A percentile compares a stretch with the other conserved stretches of the same genome.
phyloP scores from a whole-genome alignment of 2,113 vertebrate species.

The Cyprinodon variegatus region DNA sequence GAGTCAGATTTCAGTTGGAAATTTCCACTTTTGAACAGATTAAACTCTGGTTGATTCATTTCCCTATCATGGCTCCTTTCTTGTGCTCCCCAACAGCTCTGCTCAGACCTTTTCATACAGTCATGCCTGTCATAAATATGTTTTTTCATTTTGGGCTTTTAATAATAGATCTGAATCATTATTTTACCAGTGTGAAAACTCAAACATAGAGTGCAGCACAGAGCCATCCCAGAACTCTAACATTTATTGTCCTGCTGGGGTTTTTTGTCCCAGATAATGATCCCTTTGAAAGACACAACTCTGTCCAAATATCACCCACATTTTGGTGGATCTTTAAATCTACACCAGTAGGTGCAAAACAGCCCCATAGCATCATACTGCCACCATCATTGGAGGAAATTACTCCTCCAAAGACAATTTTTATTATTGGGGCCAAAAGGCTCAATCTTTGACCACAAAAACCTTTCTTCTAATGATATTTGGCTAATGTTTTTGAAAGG shows the following conservation, averaged over 20 bases:
- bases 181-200: accelerated
- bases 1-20: neutral
- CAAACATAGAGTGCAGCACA: neutral
- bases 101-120: neutral
- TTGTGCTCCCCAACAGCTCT: neutral
- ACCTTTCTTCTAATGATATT: too few species aligned
- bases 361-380: too few species aligned
- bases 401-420: neutral
- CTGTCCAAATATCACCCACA: too few species aligned
- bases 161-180: neutral
- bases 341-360: too few species aligned
- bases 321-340: too few species aligned
- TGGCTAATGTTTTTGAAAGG: too few species aligned
- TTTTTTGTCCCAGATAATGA: too few species aligned
- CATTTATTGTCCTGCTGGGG: too few species aligned
- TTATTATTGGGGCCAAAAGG: neutral
- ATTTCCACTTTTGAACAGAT: neutral
- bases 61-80: slow-evolving; percentile 23
- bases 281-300: too few species aligned
- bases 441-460: neutral
- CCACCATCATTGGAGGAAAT: too few species aligned
- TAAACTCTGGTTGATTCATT: neutral
- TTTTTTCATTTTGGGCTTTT: neutral
- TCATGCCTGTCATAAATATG: neutral
- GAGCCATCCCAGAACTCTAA: neutral